Base-by-base conservation (phyloP, 2,113 vertebrate species). In the Galemys pyrenaicus region DNA sequence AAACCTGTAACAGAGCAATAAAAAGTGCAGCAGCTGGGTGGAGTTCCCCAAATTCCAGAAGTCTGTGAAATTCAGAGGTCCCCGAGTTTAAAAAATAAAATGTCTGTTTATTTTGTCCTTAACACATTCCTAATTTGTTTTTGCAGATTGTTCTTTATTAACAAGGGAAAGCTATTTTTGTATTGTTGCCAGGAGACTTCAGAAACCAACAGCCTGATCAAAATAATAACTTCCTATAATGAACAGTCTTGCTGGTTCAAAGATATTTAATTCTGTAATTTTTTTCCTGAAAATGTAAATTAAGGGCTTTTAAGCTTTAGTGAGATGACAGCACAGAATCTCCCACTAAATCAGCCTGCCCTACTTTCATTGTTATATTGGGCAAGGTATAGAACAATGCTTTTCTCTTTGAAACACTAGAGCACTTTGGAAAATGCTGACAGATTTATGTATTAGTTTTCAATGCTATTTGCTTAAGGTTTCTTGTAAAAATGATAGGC, bases 171-270 rank as follows among this genome's bases (percentile, higher is more conserved):
- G 98, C 97, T 98, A 98, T 98, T 98, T 98, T 98, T 98, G 97
- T 98, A 95, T 95, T 95, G 97, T 98, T 98, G 98, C 98, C 98
- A 98, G 97, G 98, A 98, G 98, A 98, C 97, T 98, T 97, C 97
- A 98, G 97, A 97, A 97, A 96, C 94, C 92, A 97, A 97, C 95
- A 97, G 98, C 82, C 97, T 98, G 98, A 98, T 98, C 98, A 98
- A 98, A 98, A 98, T 97, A 98, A 98, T 97, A 98, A 98, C 98
- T 98, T 98, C 97, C 98, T 97, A 95, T 89, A 98, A 97, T 97
- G 98, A 98, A 97, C 93, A 94, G 97, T 97, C 97, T 98, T 11
- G 82, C 80, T 96, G 94, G 97, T 97, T 98, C 97, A 98, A 97
- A 97, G 96, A 97, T 93, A 96, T 83, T 95, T 95, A 90, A 86